A percentile compares a stretch with the other conserved stretches of the same genome.
These are phyloP conservation scores for Ctena decussata DNA, from an alignment of 2,888 invertebrate genomes.

Conservation along the genomic window DNA sequence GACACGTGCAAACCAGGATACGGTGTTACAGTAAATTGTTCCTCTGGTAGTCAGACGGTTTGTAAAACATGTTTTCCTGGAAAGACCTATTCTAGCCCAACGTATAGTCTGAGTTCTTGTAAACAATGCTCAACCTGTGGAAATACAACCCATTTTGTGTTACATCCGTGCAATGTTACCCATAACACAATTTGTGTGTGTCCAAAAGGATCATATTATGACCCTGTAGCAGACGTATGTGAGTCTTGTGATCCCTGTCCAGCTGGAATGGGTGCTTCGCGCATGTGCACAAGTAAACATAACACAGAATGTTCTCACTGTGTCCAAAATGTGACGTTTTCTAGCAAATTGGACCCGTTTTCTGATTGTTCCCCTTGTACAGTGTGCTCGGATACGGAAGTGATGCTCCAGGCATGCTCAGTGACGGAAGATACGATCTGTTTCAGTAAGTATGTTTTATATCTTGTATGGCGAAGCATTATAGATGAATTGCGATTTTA, in stretches of 20 bases:
- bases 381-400: slow-evolving; percentile 75
- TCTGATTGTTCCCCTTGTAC: slow-evolving; percentile 79
- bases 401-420: slow-evolving; percentile 79
- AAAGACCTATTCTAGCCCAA: slow-evolving; percentile 74
- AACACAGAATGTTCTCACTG: slow-evolving; percentile 83
- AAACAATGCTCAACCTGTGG: slow-evolving; percentile 76
- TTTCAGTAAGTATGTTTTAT: slow-evolving; percentile 74
- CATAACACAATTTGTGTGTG: slow-evolving; percentile 84
- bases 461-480: too few relatives aligned
- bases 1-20: slow-evolving; percentile 75
- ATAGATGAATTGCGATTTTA: too few relatives aligned
- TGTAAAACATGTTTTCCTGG: slow-evolving; percentile 78
- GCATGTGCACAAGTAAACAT: slow-evolving; percentile 71
- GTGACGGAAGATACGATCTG: slow-evolving; percentile 84
- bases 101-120: slow-evolving; percentile 70
- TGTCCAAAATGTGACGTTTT: slow-evolving; percentile 79
- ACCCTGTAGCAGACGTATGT: slow-evolving; percentile 68
- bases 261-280: slow-evolving; percentile 77
- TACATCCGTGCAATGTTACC: slow-evolving; percentile 78
- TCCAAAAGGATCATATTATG: slow-evolving; percentile 78
- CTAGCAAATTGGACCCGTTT: slow-evolving; percentile 77
- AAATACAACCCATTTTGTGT: slow-evolving; percentile 69
- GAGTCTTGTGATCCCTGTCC: slow-evolving; percentile 80
- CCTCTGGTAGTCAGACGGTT: slow-evolving; percentile 70
- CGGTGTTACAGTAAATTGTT: slow-evolving; percentile 75